Conservation (phyloP, 1,140 invertebrate species). For the Diploscapter pachys region DNA sequence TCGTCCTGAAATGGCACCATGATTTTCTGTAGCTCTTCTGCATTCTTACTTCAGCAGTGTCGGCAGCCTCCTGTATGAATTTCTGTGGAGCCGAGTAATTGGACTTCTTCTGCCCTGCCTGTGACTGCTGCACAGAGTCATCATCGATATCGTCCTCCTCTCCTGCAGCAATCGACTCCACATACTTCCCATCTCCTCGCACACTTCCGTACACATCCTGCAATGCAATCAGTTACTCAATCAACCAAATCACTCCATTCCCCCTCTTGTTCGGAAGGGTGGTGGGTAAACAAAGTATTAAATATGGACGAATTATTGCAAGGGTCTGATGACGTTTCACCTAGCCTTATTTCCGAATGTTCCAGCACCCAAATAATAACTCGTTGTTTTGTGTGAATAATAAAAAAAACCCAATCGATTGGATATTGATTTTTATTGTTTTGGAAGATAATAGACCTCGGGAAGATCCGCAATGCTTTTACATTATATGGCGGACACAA, state of each 20-base stretch:
- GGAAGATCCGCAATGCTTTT: too few relatives aligned
- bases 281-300: neutral
- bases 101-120: constrained; percentile 11
- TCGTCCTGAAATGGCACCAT: constrained; percentile 71
- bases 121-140: constrained; percentile 9
- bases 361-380: too few relatives aligned
- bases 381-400: too few relatives aligned
- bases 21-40: too few relatives aligned
- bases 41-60: constrained; percentile 30
- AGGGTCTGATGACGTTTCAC: too few relatives aligned
- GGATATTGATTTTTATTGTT: too few relatives aligned
- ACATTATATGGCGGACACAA: too few relatives aligned
- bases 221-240: neutral
- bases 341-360: too few relatives aligned
- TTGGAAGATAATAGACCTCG: too few relatives aligned
- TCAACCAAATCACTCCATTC: neutral
- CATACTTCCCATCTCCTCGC: constrained; percentile 23
- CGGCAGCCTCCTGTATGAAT: constrained; percentile 50
- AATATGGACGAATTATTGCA: neutral
- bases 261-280: too few relatives aligned
- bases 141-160: constrained; percentile 42
- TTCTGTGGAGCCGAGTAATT: constrained; percentile 34
- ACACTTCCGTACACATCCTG: constrained; percentile 41
- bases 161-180: constrained; percentile 36
- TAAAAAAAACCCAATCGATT: too few relatives aligned